A percentile compares a stretch with the other conserved stretches of the same genome.
Conservation (phyloP, 2,888 invertebrate genomes). For the Spisula solida region DNA sequence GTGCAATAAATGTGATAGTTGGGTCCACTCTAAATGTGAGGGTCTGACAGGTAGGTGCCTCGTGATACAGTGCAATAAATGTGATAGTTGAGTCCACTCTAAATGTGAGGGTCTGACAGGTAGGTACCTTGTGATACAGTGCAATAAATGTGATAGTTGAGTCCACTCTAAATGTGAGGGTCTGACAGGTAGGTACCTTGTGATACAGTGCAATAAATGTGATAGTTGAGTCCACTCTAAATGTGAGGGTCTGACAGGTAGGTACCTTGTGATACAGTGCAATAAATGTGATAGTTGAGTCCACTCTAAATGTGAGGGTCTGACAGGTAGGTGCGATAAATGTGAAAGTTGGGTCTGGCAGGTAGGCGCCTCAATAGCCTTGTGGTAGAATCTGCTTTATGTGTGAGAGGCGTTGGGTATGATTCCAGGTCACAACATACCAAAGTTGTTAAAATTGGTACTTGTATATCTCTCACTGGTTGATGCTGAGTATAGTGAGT, state of each 20-base stretch:
- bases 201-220: conserved; percentile 95
- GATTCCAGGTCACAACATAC: no score
- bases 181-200: no score
- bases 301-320: no score
- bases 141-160: no score
- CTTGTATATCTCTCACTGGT: no score
- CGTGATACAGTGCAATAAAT: conserved; percentile 94
- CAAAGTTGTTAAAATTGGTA: no score
- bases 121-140: conserved; percentile 55
- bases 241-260: conserved; percentile 94
- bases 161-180: no score
- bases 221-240: conserved; percentile 97
- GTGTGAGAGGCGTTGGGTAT: no score
- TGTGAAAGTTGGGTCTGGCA: background rate
- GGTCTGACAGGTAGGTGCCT: conserved; percentile 90
- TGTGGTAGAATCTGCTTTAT: no score
- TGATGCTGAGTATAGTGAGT: no score
- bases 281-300: no score
- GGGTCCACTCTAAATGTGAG: conserved; percentile 98
- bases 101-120: conserved; percentile 95
- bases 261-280: background rate
- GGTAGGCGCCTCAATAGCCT: background rate
- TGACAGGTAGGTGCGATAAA: no score
- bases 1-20: conserved; percentile 95
- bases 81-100: conserved; percentile 97